Base-by-base conservation (phyloP, 1,140 invertebrate genomes). In the Drosophila funebris region DNA sequence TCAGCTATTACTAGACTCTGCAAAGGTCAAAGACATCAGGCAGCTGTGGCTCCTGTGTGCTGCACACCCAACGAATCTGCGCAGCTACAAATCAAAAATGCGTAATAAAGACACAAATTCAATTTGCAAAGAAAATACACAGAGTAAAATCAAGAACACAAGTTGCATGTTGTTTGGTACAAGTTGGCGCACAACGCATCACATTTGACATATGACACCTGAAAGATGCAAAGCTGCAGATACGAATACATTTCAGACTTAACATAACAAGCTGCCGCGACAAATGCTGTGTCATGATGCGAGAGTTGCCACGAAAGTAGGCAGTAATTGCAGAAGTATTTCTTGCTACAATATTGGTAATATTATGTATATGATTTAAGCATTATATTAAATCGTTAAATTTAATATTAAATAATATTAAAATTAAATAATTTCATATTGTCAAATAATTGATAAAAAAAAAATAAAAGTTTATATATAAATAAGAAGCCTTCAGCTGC, bases 91-190 rank as follows among this genome's bases (percentile, higher is more conserved):
- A 83, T 88, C 84, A 88, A 88, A 88, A 88, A 83, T 88, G 83
- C 78, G 83, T 81, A 79, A 76, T 88, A 87, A 87, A 83, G 83
- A 87, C 78, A 69, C 69, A 87, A 88, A 88, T 87, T 88, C 76
- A 88, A 88, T 88, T 88, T 88, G 58, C 71, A 52, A 56, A 48
- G 13, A 62, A 52, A 56, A 31, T 33, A 11, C 14, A 11, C 18
- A 48, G n/a, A n/a, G n/a, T n/a, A n/a, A n/a, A n/a, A n/a, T n/a
- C 39, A 37, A 27, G 52, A 43, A 63, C 27, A 52, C 48, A 33
- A 52, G 46, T 31, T 50, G 37, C 37, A 3, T 6, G 36, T 39
- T n/a, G 24, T 6, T 22, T 13, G 52, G 22, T 56, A 36, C 53
- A 57, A 37, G 31, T 50, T 57, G 74, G 75, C 76, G 68, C 76